A percentile compares a stretch with the other conserved stretches of the same genome.
Evolutionary conservation across 2,113 vertebrate species (phyloP).

Genomic region (Electrona antarctica): DNA sequence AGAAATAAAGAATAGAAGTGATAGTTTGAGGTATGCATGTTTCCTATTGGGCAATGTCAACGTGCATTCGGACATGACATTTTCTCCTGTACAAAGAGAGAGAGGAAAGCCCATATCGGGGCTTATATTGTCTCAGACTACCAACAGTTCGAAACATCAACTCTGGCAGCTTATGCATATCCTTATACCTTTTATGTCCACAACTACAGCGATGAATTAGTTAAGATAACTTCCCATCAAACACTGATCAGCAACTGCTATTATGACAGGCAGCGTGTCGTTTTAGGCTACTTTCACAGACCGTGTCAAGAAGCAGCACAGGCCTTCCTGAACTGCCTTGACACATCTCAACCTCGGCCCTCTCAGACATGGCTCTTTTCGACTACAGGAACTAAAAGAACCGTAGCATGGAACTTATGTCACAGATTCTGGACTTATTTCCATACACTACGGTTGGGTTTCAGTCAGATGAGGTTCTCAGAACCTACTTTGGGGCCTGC

Average conservation of each 20-base stretch:
- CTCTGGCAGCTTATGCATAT: conserved; percentile 51
- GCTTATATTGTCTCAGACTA: not conserved
- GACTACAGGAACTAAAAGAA: too few relatives aligned
- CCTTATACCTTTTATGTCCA: conserved; percentile 18
- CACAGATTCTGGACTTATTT: too few relatives aligned
- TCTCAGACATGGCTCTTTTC: not conserved
- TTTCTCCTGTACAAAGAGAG: not conserved
- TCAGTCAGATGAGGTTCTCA: too few relatives aligned
- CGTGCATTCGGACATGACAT: conserved; percentile 3
- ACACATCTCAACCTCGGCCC: not conserved
- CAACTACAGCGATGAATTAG: conserved; percentile 15
- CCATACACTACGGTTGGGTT: too few relatives aligned
- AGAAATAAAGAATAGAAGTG: not conserved
- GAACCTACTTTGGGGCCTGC: too few relatives aligned
- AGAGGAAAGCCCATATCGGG: not conserved
- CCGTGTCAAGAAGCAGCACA: conserved; percentile 30
- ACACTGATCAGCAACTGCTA: conserved; percentile 34
- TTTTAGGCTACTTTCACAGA: conserved; percentile 11
- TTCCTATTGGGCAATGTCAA: not conserved
- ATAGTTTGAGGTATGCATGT: conserved; percentile 7
- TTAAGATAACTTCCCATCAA: conserved; percentile 22
- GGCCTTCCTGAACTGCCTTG: conserved; percentile 1
- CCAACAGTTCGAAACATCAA: conserved; percentile 39
- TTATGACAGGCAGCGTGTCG: conserved; percentile 17
- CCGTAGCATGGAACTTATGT: too few relatives aligned